Percentiles rank a stretch among this genome's conserved stretches.
Conservation (phyloP, 35 echinoderm and acorn worm species). For the Lytechinus pictus region DNA sequence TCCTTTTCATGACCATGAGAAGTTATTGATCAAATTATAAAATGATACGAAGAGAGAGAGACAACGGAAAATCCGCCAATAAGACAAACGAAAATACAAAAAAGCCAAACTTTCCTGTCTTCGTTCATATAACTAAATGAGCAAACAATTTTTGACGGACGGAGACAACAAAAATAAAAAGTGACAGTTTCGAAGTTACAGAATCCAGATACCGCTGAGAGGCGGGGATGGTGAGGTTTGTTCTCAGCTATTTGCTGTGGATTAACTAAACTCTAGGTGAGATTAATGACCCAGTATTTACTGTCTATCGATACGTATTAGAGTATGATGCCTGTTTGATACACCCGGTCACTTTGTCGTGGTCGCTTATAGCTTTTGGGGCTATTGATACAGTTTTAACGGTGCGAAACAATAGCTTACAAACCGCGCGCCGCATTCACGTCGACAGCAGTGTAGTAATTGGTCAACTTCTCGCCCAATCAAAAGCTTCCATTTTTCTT, state of each 20-base stretch:
- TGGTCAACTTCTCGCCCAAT: slow-evolving; percentile 4
- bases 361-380: not conserved
- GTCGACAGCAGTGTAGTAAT: not conserved
- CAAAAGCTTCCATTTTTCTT: not conserved
- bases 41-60: not conserved
- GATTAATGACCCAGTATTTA: slow-evolving; percentile 30
- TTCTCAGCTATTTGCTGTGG: slow-evolving; percentile 34
- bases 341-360: not conserved
- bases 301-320: not conserved
- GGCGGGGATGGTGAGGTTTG: not conserved
- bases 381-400: not conserved
- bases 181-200: slow-evolving; percentile 6
- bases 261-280: slow-evolving; percentile 28
- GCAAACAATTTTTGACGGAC: slow-evolving; percentile 10
- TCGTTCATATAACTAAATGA: not conserved
- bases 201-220: not conserved
- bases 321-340: not conserved
- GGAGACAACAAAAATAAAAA: not conserved
- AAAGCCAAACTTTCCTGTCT: not conserved
- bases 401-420: slow-evolving; percentile 42
- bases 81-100: not conserved
- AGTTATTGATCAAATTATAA: slow-evolving; percentile 9
- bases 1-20: slow-evolving; percentile 10
- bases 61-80: not conserved
- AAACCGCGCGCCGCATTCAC: slow-evolving; percentile 14